Evolutionary conservation across 92 coral and sea anemone species (phyloP), one percentile per base, ranked within the genome.

Genomic region (Phenganax stokvisi): DNA sequence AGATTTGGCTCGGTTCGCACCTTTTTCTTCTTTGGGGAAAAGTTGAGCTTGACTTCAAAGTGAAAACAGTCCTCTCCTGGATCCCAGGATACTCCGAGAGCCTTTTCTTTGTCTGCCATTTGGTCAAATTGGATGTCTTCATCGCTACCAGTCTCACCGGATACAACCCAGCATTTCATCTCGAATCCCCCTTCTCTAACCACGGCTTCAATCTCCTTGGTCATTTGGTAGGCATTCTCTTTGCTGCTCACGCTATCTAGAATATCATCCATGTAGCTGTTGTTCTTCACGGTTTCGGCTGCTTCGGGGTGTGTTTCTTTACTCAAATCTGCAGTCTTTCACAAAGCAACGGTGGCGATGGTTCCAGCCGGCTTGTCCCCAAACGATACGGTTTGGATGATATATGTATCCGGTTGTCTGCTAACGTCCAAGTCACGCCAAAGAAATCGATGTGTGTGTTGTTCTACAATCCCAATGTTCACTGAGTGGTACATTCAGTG

Each of bases 301-400:
- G 65, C 65, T 59, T 59, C 65, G 7, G 65, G 65, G 65, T 59
- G 25, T 20, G 15, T 59, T 20, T 20, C 65, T 59, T 12, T 13
- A 59, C 65, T 59, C 65, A 59, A 57, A 13, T 78, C 75, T 17
- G 82, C 78, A 30, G 90, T 80, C 67, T 87, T 87, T 60, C 90
- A 12, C 54, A 87, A 54, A 15, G 90, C 87, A 1, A 85, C 84
- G 27, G 90, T 87, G 29, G 87, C 87, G 7, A 84, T 84, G 57
- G 85, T 87, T 7, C 85, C 90, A 25, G 85, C 82, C 10, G 87
- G 90, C 58, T 84, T 84, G 69, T 87, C 85, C 12, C 87, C 87
- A 56, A 84, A 87, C 0, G 85, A 84, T 56, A 87, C 87, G 44
- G 87, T 72, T 37, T 81, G 83, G 53, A 87, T 87, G 11, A 84